A percentile compares a stretch with the other conserved stretches of the same genome.
Evolutionary conservation across 2,797 vertebrate genomes (phyloP).

Genomic region (Cephalopachus bancanus): DNA sequence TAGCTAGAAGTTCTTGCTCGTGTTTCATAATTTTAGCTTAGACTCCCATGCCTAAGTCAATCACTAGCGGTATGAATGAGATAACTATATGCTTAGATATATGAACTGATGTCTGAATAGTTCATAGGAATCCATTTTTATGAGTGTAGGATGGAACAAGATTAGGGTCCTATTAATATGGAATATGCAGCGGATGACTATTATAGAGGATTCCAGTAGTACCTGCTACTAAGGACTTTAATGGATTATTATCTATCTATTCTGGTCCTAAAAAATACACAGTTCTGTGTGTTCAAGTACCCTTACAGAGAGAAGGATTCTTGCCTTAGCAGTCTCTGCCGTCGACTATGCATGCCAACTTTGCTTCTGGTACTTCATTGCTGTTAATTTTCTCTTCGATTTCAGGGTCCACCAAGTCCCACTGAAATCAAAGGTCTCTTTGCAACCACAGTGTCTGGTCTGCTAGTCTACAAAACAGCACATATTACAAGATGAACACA

Average conservation of each 20-base stretch:
- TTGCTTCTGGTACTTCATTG: background rate
- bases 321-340: background rate
- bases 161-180: background rate
- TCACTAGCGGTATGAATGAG: background rate
- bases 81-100: background rate
- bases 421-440: background rate
- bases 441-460: background rate
- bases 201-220: background rate
- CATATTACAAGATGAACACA: accelerated
- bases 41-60: background rate
- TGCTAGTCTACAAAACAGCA: background rate
- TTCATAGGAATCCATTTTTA: background rate
- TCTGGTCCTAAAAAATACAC: background rate
- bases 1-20: background rate
- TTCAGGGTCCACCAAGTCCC: background rate
- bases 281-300: background rate
- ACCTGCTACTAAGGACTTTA: background rate
- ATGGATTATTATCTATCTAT: background rate
- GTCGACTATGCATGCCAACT: background rate
- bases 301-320: background rate
- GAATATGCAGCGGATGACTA: background rate
- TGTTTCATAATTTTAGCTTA: background rate
- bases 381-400: background rate
- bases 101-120: background rate
- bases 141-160: background rate